Base-by-base conservation (phyloP, 2,113 vertebrate species). In the Himantopus leucocephalus region DNA sequence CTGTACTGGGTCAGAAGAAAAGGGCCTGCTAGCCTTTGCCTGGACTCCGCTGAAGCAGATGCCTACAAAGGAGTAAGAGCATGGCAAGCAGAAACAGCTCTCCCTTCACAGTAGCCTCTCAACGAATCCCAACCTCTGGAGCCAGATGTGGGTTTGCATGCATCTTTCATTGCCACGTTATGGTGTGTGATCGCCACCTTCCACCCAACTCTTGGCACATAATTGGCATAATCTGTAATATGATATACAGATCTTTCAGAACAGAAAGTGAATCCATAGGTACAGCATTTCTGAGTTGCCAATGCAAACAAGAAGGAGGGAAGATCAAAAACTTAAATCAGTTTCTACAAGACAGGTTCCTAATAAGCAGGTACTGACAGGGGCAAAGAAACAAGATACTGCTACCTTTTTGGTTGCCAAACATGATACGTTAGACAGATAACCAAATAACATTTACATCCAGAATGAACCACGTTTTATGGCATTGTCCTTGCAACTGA, bases 121-220 rank as follows among this genome's bases (percentile, higher is more conserved):
- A 62, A 1, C 1, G 4, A 32, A n/a, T 3, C 48, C 63, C 79
- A 58, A 32, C 35, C 29, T 41, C 62, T 32, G 52, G 7, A 56
- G 34, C 23, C 79, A 81, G 34, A 4, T 4, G 13, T 11, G 23
- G 34, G 23, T 26, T 34, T 76, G 39, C 39, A 50, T 1, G 0
- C 5, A 3, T 6, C 15, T 58, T 18, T 41, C 67, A 37, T 1
- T 23, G 47, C 71, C 50, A 8, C 1, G 23, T 37, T 11, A 26
- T 0, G 0, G 13, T 3, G 13, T 39, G 34, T 2, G 34, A 71
- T 29, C 59, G 29, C 6, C 48, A 41, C 14, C 63, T 70, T 41
- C 63, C 17, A 14, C 23, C 18, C 21, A 19, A 35, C 4, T 56
- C 64, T 56, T 5, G 0, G 35, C 66, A 53, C 0, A 0, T 13